Base-by-base conservation (phyloP, 2,113 vertebrate genomes). In the Macaca nemestrina region DNA sequence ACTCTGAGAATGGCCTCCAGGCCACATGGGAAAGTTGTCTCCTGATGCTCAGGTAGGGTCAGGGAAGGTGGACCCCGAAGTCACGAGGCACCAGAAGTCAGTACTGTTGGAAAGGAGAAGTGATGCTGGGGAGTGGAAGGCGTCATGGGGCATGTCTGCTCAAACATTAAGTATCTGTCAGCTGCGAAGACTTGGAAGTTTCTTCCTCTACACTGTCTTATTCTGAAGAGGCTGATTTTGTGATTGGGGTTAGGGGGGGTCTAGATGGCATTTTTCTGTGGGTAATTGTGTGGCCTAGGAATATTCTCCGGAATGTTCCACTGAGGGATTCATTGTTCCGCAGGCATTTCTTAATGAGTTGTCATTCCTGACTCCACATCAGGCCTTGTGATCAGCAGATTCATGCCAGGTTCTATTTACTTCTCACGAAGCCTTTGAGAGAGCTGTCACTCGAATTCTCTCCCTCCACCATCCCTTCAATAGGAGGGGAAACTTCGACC, bases 171-270 rank as follows among this genome's bases (percentile, higher is more conserved):
- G 68, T 18, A 5, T 32, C 13, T 32, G 17, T 52, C 59, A 3
- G 17, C 13, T 1, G 17, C 0, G 0, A n/a, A 25, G 30, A 59
- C 43, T 11, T 8, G 45, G 1, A 38, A n/a, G 72, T 35, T 76
- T 72, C 59, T 70, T 40, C n/a, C 48, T 70, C 2, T 1, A 8
- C 7, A 18, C 18, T 10, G 5, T 40, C 7, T 75, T 18, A 7
- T 20, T 79, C 67, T 64, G 22, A 45, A 45, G 59, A 79, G 78
- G 55, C 61, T 0, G 2, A 6, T 9, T 55, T 32, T 9, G 16
- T 50, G 18, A 4, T 0, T 30, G 23, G 16, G 61, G 18, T 55
- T 2, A 0, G 16, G 4, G 1, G 0, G 5, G 32, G 14, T 38
- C 55, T 67, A 25, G 0, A 1, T 13, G 8, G 48, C 12, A 22